Evolutionary conservation across 1,140 invertebrate species (phyloP).

Genomic region (Drosophila insularis): DNA sequence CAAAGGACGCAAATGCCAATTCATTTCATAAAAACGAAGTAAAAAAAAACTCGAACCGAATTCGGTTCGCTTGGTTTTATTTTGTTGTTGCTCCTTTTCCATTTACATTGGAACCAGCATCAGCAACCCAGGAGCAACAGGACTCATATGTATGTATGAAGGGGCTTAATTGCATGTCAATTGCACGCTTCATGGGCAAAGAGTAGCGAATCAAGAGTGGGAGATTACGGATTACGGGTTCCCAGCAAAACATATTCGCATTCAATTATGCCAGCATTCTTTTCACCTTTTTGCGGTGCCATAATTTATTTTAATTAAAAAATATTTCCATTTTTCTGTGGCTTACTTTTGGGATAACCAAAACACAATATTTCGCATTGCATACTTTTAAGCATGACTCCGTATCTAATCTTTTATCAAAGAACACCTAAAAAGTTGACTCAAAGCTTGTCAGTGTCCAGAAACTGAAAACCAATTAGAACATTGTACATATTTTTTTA

Average conservation of each 20-base stretch:
- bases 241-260: slow-evolving; percentile 33
- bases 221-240: background rate
- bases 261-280: slow-evolving; percentile 64
- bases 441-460: too few relatives aligned
- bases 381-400: background rate
- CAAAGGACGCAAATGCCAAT: slow-evolving; percentile 43
- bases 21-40: slow-evolving; percentile 44
- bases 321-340: slow-evolving; percentile 13
- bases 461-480: too few relatives aligned
- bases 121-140: slow-evolving; percentile 12
- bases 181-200: slow-evolving; percentile 51
- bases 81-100: slow-evolving; percentile 25
- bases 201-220: slow-evolving; percentile 17
- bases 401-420: too few relatives aligned
- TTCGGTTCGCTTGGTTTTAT: slow-evolving; percentile 35
- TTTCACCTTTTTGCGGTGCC: slow-evolving; percentile 11
- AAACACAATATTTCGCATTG: slow-evolving; percentile 21
- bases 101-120: slow-evolving; percentile 48
- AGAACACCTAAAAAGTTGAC: too few relatives aligned
- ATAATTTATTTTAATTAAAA: slow-evolving; percentile 59
- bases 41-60: background rate
- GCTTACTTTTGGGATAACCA: slow-evolving; percentile 13
- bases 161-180: slow-evolving; percentile 75
- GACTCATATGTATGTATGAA: slow-evolving; percentile 28
- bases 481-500: too few relatives aligned